Conservation (phyloP, 1,140 invertebrate genomes). For the Ridgeia piscesae region DNA sequence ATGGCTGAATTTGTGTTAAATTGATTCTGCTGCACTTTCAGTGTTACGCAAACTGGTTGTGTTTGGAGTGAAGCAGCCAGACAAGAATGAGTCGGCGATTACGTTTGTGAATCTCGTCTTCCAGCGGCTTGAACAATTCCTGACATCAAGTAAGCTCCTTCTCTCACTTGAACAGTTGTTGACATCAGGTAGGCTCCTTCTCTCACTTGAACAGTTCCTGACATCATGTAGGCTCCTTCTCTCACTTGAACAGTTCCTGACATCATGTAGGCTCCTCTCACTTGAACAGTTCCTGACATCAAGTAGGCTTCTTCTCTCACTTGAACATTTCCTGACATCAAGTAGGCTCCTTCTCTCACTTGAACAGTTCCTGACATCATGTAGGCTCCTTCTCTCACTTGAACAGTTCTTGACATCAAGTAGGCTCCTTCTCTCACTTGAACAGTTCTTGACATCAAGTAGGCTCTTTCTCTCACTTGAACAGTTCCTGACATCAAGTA, state of each 20-base stretch:
- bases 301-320: conserved; percentile 65
- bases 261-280: conserved; percentile 69
- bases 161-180: too few species aligned
- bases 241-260: not conserved
- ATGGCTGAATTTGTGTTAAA: too few species aligned
- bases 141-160: conserved; percentile 75
- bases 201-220: not conserved
- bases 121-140: conserved; percentile 71
- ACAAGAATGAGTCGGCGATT: conserved; percentile 72
- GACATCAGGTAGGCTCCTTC: conserved; percentile 71
- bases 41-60: conserved; percentile 81
- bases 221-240: conserved; percentile 70
- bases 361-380: conserved; percentile 59
- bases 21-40: conserved; percentile 33
- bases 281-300: conserved; percentile 56
- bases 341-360: conserved; percentile 65
- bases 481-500: conserved; percentile 67
- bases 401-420: conserved; percentile 63
- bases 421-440: conserved; percentile 61
- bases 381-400: conserved; percentile 64
- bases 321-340: too few species aligned
- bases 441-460: conserved; percentile 66
- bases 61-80: conserved; percentile 77
- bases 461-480: conserved; percentile 58
- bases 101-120: conserved; percentile 79